Conservation (phyloP, 2,888 invertebrate genomes). For the Drosophila prolongata region DNA sequence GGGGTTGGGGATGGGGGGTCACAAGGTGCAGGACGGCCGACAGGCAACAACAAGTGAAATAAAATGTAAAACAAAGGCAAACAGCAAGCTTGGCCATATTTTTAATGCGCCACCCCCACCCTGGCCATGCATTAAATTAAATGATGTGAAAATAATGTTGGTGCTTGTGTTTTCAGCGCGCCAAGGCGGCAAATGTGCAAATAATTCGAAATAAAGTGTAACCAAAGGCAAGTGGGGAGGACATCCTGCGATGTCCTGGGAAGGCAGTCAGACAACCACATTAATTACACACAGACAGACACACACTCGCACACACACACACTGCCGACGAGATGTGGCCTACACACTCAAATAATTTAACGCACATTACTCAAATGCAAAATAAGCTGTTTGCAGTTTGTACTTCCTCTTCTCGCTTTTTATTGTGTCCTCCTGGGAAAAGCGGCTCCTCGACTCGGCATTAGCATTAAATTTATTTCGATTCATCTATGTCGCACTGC, state of each 20-base stretch:
- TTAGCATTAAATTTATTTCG: slow-evolving; percentile 68
- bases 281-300: slow-evolving; percentile 57
- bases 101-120: slow-evolving; percentile 23
- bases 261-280: slow-evolving; percentile 56
- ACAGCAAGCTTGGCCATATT: slow-evolving; percentile 52
- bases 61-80: slow-evolving; percentile 61
- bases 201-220: slow-evolving; percentile 71
- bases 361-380: slow-evolving; percentile 69
- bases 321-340: slow-evolving; percentile 18
- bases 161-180: slow-evolving; percentile 44
- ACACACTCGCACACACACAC: slow-evolving; percentile 4
- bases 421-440: slow-evolving; percentile 17
- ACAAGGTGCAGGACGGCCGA: slow-evolving; percentile 10
- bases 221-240: slow-evolving; percentile 52
- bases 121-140: slow-evolving; percentile 78
- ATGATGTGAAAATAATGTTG: slow-evolving; percentile 82
- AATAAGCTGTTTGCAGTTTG: slow-evolving; percentile 57
- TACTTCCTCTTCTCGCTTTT: slow-evolving; percentile 16
- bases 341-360: slow-evolving; percentile 60
- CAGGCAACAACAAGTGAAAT: slow-evolving; percentile 65
- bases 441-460: slow-evolving; percentile 28
- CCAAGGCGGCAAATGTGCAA: slow-evolving; percentile 67
- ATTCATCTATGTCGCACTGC: slow-evolving; percentile 43
- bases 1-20: not conserved
- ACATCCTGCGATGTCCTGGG: slow-evolving; percentile 7